A percentile compares a stretch with the other conserved stretches of the same genome.
phyloP scores from a whole-genome alignment of 2,888 invertebrate genomes.

The Eupithecia subfuscata region DNA sequence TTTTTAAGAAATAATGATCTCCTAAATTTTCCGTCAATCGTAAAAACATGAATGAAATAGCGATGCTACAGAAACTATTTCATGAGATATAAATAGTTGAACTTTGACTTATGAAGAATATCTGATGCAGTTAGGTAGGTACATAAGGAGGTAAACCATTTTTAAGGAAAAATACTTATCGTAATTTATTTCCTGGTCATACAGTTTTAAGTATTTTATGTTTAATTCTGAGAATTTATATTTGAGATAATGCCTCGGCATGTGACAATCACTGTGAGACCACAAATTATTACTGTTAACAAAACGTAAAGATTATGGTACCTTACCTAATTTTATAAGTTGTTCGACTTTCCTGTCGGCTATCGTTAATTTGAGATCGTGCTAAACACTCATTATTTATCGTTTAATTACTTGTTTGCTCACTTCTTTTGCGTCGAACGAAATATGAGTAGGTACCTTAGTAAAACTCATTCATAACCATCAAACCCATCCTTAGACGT shows the following conservation, averaged over 20 bases:
- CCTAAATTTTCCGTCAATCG: neutral
- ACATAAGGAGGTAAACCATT: neutral
- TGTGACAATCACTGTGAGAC: neutral
- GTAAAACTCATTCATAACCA: neutral
- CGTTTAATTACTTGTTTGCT: slow-evolving; percentile 13
- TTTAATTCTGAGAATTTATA: neutral
- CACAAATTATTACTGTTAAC: neutral
- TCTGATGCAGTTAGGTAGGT: neutral
- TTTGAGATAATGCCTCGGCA: neutral
- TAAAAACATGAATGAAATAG: slow-evolving; percentile 1
- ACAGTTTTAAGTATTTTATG: neutral
- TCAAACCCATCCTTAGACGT: neutral
- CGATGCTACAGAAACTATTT: neutral
- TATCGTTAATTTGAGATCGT: neutral
- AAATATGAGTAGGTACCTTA: neutral
- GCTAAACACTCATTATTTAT: slow-evolving; percentile 12
- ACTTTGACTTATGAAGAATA: neutral
- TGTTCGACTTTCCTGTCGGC: slow-evolving; percentile 2
- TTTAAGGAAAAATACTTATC: neutral
- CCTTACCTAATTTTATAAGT: neutral
- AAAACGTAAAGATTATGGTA: neutral
- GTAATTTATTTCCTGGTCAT: neutral
- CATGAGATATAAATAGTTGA: neutral
- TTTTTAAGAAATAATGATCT: neutral
- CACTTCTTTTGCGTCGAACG: slow-evolving; percentile 3